A percentile compares a stretch with the other conserved stretches of the same genome.
These are phyloP conservation scores for Mormyrops boulengeri DNA, from an alignment of 2,797 vertebrate species.

Conservation along the genomic window DNA sequence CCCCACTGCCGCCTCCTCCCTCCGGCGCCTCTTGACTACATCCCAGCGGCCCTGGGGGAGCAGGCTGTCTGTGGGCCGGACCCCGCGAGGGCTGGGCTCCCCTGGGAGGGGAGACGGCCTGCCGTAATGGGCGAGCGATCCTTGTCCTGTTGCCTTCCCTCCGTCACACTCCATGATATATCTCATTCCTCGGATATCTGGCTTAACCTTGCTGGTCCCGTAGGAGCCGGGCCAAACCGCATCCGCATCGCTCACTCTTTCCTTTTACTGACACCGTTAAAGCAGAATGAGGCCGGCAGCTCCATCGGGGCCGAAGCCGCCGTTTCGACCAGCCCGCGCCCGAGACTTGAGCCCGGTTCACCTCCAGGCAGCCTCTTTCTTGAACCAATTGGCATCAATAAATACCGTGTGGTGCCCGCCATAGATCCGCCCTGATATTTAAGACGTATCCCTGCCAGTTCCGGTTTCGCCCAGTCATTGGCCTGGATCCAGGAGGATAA, in stretches of 20 bases:
- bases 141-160: constrained; percentile 43
- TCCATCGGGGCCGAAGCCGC: background rate
- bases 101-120: constrained; percentile 33
- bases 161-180: constrained; percentile 33
- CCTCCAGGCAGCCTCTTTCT: background rate
- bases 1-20: constrained; percentile 37
- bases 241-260: background rate
- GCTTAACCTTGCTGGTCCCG: constrained; percentile 57
- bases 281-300: background rate
- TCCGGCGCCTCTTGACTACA: background rate
- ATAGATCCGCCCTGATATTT: background rate
- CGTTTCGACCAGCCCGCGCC: background rate
- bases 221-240: constrained; percentile 23
- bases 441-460: background rate
- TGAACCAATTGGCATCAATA: background rate
- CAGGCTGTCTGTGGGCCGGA: constrained; percentile 47
- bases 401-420: background rate
- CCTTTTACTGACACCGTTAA: background rate
- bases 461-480: background rate
- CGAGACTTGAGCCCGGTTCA: background rate
- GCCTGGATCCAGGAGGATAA: background rate
- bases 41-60: background rate
- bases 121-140: constrained; percentile 50
- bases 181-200: constrained; percentile 50
- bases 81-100: constrained; percentile 38